A percentile compares a stretch with the other conserved stretches of the same genome.
phyloP scores from a whole-genome alignment of 2,888 invertebrate species.

The Eledona agricola region DNA sequence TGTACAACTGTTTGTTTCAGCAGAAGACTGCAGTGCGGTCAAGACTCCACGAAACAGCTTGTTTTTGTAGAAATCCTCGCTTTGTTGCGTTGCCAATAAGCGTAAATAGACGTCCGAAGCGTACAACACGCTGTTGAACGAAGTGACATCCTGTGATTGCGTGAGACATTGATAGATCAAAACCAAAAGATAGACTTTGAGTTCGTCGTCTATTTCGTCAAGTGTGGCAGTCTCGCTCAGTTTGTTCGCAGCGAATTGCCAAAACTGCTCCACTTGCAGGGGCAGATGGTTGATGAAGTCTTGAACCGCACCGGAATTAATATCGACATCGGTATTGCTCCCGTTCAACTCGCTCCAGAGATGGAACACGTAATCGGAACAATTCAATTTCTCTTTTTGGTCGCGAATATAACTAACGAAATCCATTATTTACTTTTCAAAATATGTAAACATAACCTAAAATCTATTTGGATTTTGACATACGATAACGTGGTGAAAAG shows the following conservation, averaged over 20 bases:
- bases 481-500: too few species aligned
- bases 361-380: conserved; percentile 21
- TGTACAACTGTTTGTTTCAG: conserved; percentile 9
- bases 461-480: too few species aligned
- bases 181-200: conserved; percentile 25
- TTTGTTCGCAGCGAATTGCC: conserved; percentile 31
- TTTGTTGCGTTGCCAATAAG: conserved; percentile 22
- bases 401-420: conserved; percentile 30
- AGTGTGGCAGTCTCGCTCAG: conserved; percentile 1
- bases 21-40: conserved; percentile 11
- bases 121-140: conserved; percentile 18
- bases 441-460: too few species aligned
- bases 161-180: conserved; percentile 32
- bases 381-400: conserved; percentile 26
- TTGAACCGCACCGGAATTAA: not conserved
- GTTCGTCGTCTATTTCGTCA: conserved; percentile 33
- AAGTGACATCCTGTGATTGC: conserved; percentile 31
- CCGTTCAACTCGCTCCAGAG: conserved; percentile 29
- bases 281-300: conserved; percentile 35
- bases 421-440: conserved; percentile 35
- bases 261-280: conserved; percentile 31
- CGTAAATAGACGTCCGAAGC: conserved; percentile 29
- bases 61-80: conserved; percentile 25
- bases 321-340: conserved; percentile 6
- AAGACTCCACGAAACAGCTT: conserved; percentile 15